Conservation (phyloP, 2,113 vertebrate genomes). For the Cryptotis parvus region DNA sequence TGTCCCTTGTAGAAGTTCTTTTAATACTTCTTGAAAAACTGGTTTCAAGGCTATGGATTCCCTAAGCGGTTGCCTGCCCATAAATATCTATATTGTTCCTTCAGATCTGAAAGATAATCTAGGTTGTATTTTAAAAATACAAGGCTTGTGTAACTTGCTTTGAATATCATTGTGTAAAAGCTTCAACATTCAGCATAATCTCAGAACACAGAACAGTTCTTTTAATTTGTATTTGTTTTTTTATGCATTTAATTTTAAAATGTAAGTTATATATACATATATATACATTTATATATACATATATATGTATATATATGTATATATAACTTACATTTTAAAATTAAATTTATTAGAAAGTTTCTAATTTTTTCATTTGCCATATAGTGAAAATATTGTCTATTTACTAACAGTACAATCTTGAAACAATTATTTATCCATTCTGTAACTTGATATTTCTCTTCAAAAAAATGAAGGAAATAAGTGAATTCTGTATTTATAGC, state of each 20-base stretch:
- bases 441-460: background rate
- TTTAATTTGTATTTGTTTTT: background rate
- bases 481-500: too few species aligned
- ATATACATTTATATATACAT: too few species aligned
- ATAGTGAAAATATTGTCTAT: background rate
- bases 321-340: background rate
- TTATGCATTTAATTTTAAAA: background rate
- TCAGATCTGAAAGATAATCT: too few species aligned
- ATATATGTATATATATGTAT: too few species aligned
- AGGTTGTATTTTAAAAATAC: background rate
- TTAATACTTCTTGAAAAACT: too few species aligned
- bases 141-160: background rate
- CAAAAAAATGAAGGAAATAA: background rate
- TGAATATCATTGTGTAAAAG: background rate
- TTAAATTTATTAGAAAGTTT: background rate
- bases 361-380: background rate
- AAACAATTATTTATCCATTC: background rate
- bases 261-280: background rate
- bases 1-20: too few species aligned
- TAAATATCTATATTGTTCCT: too few species aligned
- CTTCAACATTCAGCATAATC: slow-evolving; percentile 4
- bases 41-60: too few species aligned
- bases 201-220: background rate
- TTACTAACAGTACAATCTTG: background rate
- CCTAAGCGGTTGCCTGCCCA: too few species aligned